A percentile compares a stretch with the other conserved stretches of the same genome.
These are phyloP conservation scores for Mantis religiosa DNA, from an alignment of 2,888 invertebrate species.

Conservation along the genomic window DNA sequence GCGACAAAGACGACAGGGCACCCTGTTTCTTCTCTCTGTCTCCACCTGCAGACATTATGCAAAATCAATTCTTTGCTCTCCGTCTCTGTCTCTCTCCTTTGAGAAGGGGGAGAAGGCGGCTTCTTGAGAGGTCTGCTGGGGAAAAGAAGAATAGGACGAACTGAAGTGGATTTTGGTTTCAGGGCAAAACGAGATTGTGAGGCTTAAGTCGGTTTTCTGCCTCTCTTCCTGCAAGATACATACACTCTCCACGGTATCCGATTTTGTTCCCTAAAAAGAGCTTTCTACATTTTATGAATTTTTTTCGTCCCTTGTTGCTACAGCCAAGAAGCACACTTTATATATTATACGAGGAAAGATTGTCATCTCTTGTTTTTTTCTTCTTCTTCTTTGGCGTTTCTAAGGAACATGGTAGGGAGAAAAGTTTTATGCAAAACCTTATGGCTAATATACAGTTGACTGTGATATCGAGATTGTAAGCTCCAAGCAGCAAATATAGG, in stretches of 20 bases:
- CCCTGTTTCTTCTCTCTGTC: background rate
- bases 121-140: background rate
- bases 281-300: background rate
- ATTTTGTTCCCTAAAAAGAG: background rate
- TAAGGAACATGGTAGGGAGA: background rate
- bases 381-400: background rate
- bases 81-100: conserved; percentile 18
- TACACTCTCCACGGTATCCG: background rate
- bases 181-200: conserved; percentile 11
- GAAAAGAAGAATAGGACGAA: conserved; percentile 7
- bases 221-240: background rate
- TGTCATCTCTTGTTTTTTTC: background rate
- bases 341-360: background rate
- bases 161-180: conserved; percentile 12
- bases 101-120: background rate
- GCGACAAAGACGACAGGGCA: background rate
- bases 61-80: conserved; percentile 48
- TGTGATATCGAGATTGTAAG: background rate
- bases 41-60: conserved; percentile 51
- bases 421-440: background rate
- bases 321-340: background rate
- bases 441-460: background rate
- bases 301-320: background rate
- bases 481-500: too few relatives aligned
- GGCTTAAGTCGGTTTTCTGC: conserved; percentile 11